Evolutionary conservation across 2,888 invertebrate genomes (phyloP).

Genomic region (Hyalella azteca): DNA sequence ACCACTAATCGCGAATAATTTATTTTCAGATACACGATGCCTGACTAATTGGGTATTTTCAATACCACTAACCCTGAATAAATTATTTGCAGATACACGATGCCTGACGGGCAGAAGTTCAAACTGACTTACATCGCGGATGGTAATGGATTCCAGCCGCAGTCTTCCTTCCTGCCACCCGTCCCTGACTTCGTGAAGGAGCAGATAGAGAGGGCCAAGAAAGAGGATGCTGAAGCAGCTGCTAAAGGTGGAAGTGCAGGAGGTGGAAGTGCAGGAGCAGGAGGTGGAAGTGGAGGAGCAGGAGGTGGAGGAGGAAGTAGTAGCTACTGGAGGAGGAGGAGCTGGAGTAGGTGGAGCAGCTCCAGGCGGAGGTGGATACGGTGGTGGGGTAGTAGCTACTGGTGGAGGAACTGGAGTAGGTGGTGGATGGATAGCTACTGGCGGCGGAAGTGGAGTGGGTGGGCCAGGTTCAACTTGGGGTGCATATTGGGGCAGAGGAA

Average conservation of each 20-base stretch:
- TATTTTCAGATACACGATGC: not conserved
- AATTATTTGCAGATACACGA: slow-evolving; percentile 41
- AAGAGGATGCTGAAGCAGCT: slow-evolving; percentile 28
- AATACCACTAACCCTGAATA: not conserved
- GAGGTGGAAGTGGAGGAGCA: not conserved
- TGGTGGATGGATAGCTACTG: not conserved
- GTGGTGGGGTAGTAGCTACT: not conserved
- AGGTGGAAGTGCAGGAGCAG: not conserved
- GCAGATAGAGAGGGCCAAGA: slow-evolving; percentile 41
- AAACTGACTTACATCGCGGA: slow-evolving; percentile 46
- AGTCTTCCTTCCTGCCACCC: slow-evolving; percentile 42
- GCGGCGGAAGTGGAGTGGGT: not conserved
- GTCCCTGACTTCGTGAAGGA: slow-evolving; percentile 45
- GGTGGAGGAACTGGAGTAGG: not conserved
- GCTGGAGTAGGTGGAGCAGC: not conserved
- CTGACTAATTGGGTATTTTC: not conserved
- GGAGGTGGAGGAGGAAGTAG: not conserved
- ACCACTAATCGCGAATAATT: not conserved
- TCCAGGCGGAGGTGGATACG: not conserved
- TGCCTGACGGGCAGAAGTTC: slow-evolving; percentile 48
- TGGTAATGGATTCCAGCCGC: slow-evolving; percentile 44
- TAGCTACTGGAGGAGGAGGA: not conserved
- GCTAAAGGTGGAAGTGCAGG: not conserved
- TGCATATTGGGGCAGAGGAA: no score
- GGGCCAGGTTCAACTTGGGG: no score